Base-by-base conservation (phyloP, 1,140 invertebrate species). In the Tigriopus japonicus region DNA sequence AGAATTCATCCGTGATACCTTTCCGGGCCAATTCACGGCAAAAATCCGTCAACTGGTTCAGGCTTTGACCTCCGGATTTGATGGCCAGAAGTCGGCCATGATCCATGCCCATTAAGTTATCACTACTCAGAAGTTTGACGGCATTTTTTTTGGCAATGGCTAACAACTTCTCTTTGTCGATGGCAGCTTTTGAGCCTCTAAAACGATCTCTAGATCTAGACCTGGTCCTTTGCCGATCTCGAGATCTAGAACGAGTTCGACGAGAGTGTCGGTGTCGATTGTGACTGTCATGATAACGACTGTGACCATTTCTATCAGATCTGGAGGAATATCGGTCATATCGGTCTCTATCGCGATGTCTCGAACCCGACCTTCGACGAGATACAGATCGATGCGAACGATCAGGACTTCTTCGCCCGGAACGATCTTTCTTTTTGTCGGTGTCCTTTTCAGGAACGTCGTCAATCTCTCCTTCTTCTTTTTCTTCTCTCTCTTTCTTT, bases 131-230 rank as follows among this genome's bases (percentile, higher is more conserved):
- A 6, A 59, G 28, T 24, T 59, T 59, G 41, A 42, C 58, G 14
- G 58, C 58, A 28, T 59, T 59, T 24, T 49, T 43, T 21, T 59
- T 59, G 35, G 58, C 58, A 17, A 59, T 59, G 2, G 28, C 58
- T 28, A 59, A 42, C 2, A 59, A 17, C 42, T 42, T 59, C 15
- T 43, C 58, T 42, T 59, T 59, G 58, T 59, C 42, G 17, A 59
- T 59, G 19, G n/a, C 42, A 49, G n/a, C 21, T 12, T 42, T n/a
- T 3, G 42, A 51, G 49, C 17, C 15, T 10, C 43, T 17, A 15
- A 54, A 54, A 54, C 24, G 14, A 54, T 54, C 52, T 19, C 52
- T 24, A 6, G 52, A 17, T 21, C 15, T 17, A 21, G 52, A 54
- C 24, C 52, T 54, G 14, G 17, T 3, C 15, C 24, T 5, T 5